phyloP scores from a whole-genome alignment of 2,888 invertebrate genomes.

The Pristionchus arcanus region DNA sequence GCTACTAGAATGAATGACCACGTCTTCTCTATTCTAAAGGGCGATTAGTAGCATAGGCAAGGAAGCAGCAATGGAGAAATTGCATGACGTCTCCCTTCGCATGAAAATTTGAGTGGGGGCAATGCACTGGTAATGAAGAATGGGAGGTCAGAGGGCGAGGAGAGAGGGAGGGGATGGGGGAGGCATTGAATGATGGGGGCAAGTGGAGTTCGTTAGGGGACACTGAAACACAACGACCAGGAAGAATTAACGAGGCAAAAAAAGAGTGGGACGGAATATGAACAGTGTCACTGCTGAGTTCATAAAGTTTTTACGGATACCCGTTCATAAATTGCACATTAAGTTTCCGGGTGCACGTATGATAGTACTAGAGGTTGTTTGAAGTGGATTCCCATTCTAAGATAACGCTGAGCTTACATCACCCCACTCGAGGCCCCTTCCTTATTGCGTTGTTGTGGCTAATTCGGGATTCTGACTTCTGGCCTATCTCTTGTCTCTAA shows the following conservation, averaged over 20 bases:
- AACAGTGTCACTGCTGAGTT: neutral
- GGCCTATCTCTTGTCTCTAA: neutral
- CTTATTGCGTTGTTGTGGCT: conserved; percentile 20
- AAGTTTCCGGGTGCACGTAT: too few species aligned
- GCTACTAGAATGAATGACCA: neutral
- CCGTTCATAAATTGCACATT: too few species aligned
- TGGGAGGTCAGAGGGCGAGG: neutral
- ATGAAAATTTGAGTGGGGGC: neutral
- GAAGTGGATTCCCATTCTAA: neutral
- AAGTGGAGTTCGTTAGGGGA: neutral
- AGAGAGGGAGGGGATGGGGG: neutral
- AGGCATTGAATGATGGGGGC: neutral
- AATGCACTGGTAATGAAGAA: conserved; percentile 16
- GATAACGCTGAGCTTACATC: neutral
- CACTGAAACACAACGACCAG: neutral
- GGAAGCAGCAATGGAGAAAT: neutral
- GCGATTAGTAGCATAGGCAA: neutral
- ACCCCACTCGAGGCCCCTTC: neutral
- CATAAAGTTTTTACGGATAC: too few species aligned
- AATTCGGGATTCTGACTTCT: neutral
- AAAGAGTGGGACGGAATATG: neutral
- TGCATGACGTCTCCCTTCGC: neutral
- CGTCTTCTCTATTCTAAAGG: neutral
- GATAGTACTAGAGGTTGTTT: neutral
- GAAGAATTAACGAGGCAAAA: neutral